phyloP scores from a whole-genome alignment of 2,888 invertebrate genomes.

The Tortricodes alternella region DNA sequence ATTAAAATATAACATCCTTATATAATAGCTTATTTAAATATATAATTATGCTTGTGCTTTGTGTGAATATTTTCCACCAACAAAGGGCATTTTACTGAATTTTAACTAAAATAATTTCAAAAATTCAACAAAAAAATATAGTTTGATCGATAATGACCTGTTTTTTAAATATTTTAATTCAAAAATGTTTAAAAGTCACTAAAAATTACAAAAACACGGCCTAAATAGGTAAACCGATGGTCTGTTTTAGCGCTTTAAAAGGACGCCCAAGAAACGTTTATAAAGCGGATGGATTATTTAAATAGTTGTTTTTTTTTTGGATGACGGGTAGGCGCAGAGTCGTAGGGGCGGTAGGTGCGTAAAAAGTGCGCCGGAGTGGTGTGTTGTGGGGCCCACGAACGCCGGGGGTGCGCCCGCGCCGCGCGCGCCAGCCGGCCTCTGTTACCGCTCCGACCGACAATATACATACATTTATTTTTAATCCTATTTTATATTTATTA shows the following conservation, averaged over 20 bases:
- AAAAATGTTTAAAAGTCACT: not conserved
- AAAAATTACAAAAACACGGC: not conserved
- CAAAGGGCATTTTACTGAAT: not conserved
- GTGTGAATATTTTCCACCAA: not conserved
- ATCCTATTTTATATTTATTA: not conserved
- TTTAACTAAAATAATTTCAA: not conserved
- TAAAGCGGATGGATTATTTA: slow-evolving; percentile 54
- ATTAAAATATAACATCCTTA: no score
- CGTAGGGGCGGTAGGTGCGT: slow-evolving; percentile 58
- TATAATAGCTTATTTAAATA: no score
- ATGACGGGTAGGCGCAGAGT: slow-evolving; percentile 76
- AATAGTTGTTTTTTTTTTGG: slow-evolving; percentile 67
- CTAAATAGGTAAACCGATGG: not conserved
- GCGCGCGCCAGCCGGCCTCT: slow-evolving; percentile 28
- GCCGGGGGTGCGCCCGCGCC: slow-evolving; percentile 56
- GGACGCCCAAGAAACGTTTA: slow-evolving; percentile 51
- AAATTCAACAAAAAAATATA: not conserved
- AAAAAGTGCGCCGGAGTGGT: slow-evolving; percentile 63
- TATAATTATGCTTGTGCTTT: no score
- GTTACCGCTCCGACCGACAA: no score
- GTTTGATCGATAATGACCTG: no score
- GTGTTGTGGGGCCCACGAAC: slow-evolving; percentile 70
- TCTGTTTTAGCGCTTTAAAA: slow-evolving; percentile 27
- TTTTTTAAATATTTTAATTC: no score
- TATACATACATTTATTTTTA: no score